phyloP scores from a whole-genome alignment of 2,113 vertebrate genomes.

The Oryzias woworae region DNA sequence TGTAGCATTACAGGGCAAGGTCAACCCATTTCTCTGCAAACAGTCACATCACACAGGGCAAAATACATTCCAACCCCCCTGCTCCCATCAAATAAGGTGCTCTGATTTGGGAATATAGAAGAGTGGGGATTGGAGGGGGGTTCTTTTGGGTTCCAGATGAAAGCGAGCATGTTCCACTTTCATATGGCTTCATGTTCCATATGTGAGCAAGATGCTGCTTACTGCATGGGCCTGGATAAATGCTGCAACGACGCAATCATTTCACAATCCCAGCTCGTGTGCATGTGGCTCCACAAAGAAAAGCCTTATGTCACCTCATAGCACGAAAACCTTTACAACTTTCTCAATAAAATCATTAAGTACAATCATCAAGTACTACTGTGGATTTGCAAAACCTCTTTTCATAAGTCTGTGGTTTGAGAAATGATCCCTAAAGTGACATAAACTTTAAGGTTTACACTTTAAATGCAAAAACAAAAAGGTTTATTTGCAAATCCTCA shows the following conservation, averaged over 20 bases:
- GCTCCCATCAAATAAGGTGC: conserved; percentile 61
- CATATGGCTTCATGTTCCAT: conserved; percentile 61
- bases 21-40: conserved; percentile 78
- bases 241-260: background rate
- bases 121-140: conserved; percentile 57
- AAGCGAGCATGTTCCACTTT: conserved; percentile 66
- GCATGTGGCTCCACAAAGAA: too few relatives aligned
- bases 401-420: too few relatives aligned
- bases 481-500: too few relatives aligned
- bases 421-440: too few relatives aligned
- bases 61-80: conserved; percentile 71
- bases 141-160: conserved; percentile 56
- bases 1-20: conserved; percentile 72
- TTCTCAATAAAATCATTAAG: too few relatives aligned
- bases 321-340: too few relatives aligned
- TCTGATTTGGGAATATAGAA: conserved; percentile 65
- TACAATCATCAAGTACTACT: too few relatives aligned
- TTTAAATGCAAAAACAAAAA: too few relatives aligned
- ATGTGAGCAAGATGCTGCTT: conserved; percentile 28
- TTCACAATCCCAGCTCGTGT: too few relatives aligned
- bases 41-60: conserved; percentile 79
- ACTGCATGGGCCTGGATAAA: conserved; percentile 22
- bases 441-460: too few relatives aligned
- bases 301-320: too few relatives aligned
- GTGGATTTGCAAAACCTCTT: too few relatives aligned